Evolutionary conservation across 2,888 invertebrate species (phyloP).

Genomic region (Apocheima hispidaria): DNA sequence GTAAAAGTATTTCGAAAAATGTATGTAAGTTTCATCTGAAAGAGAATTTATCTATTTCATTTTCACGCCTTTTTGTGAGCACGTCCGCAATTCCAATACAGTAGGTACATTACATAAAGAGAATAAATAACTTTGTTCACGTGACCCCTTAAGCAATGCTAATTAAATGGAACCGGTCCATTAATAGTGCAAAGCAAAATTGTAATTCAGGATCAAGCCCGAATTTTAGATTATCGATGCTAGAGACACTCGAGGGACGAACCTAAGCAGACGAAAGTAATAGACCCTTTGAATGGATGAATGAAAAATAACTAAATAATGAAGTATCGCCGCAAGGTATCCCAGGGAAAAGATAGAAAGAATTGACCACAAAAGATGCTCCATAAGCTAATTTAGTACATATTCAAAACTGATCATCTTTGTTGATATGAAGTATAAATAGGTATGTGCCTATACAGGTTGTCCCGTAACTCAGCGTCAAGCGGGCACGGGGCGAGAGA

Average conservation of each 20-base stretch:
- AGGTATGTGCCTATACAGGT: too few relatives aligned
- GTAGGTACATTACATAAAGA: constrained; percentile 8
- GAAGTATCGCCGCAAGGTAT: not conserved
- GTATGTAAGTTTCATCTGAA: too few relatives aligned
- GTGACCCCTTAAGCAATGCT: constrained; percentile 39
- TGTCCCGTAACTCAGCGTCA: too few relatives aligned
- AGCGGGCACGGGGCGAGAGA: too few relatives aligned
- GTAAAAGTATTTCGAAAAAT: too few relatives aligned
- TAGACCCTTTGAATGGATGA: constrained; percentile 22
- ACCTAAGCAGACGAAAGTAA: constrained; percentile 35
- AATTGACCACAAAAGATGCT: too few relatives aligned
- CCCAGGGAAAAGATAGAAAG: too few relatives aligned
- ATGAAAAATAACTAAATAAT: constrained; percentile 23
- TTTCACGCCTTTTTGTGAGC: not conserved
- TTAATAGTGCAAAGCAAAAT: constrained; percentile 32
- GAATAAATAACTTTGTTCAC: constrained; percentile 37
- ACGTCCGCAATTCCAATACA: not conserved
- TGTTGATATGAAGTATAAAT: too few relatives aligned
- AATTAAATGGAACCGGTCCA: constrained; percentile 41
- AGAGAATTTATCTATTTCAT: too few relatives aligned
- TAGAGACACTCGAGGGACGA: constrained; percentile 26
- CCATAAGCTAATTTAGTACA: too few relatives aligned
- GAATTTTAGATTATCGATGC: constrained; percentile 35
- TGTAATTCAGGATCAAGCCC: constrained; percentile 35
- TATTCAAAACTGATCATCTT: too few relatives aligned